These are phyloP conservation scores for Ellobius talpinus DNA, from an alignment of 2,113 vertebrate genomes.

Conservation along the genomic window DNA sequence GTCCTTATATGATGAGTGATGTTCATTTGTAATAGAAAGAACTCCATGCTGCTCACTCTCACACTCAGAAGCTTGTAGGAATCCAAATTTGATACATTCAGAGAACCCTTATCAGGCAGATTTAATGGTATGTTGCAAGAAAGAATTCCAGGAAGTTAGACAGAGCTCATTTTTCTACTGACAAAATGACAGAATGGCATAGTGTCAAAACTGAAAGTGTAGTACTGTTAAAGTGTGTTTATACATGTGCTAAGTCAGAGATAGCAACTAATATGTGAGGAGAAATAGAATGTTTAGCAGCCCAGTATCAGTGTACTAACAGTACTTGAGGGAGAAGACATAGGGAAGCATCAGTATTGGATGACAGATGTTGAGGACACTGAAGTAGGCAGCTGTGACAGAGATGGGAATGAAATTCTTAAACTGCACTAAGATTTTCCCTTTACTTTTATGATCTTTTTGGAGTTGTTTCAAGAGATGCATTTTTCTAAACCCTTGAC, in stretches of 20 bases:
- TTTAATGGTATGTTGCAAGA: slow-evolving; percentile 17
- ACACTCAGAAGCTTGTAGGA: not conserved
- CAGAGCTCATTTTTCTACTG: slow-evolving; percentile 11
- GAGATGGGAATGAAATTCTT: not conserved
- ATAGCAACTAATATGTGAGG: not conserved
- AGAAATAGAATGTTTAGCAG: not conserved
- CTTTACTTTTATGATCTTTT: not conserved
- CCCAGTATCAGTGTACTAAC: not conserved
- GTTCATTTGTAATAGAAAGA: not conserved
- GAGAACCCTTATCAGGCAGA: not conserved
- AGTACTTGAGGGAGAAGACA: not conserved
- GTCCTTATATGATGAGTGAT: not conserved
- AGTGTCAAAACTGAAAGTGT: slow-evolving; percentile 6
- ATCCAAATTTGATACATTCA: slow-evolving; percentile 24
- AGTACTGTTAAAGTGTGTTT: not conserved
- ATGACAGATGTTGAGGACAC: not conserved
- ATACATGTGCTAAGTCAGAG: not conserved
- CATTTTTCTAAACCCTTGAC: not conserved
- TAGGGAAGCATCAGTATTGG: not conserved
- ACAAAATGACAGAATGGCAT: slow-evolving; percentile 25
- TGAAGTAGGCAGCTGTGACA: not conserved
- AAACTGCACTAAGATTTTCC: not conserved
- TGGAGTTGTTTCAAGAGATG: not conserved
- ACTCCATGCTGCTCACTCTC: not conserved
- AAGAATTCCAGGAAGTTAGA: not conserved